phyloP scores from a whole-genome alignment of 2,888 invertebrate species.

The Nineta flava region DNA sequence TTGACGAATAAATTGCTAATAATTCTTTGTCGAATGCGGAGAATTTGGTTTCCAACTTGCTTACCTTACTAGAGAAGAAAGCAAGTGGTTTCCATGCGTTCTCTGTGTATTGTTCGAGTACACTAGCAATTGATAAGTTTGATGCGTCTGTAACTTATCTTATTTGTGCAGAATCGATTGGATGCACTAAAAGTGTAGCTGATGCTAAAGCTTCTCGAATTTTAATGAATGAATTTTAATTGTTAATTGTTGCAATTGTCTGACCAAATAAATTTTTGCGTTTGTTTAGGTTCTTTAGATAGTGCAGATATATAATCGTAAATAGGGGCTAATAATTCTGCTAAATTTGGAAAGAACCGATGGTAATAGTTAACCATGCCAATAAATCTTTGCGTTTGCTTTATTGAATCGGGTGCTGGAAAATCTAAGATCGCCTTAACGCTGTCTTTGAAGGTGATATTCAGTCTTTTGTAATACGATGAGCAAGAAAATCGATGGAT shows the following conservation, averaged over 20 bases:
- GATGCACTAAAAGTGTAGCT: neutral
- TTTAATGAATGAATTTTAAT: too few species aligned
- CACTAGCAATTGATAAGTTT: neutral
- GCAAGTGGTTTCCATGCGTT: neutral
- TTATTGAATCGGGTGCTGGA: neutral
- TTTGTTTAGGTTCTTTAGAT: neutral
- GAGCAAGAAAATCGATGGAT: neutral
- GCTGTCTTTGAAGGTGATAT: neutral
- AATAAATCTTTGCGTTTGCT: neutral
- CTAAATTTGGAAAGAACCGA: neutral
- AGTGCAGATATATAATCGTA: neutral
- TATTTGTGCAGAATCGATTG: neutral
- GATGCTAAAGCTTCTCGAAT: neutral
- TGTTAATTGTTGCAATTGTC: too few species aligned
- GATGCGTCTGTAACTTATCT: neutral
- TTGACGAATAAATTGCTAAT: neutral
- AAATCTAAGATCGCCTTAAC: neutral
- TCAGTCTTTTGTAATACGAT: neutral
- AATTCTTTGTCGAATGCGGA: neutral
- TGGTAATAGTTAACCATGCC: neutral
- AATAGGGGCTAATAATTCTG: neutral
- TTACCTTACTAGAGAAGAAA: neutral
- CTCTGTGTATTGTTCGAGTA: neutral
- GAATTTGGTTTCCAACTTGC: neutral
- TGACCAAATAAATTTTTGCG: neutral